These are phyloP conservation scores for Psettodes erumei DNA, from an alignment of 2,113 vertebrate genomes.

Conservation along the genomic window DNA sequence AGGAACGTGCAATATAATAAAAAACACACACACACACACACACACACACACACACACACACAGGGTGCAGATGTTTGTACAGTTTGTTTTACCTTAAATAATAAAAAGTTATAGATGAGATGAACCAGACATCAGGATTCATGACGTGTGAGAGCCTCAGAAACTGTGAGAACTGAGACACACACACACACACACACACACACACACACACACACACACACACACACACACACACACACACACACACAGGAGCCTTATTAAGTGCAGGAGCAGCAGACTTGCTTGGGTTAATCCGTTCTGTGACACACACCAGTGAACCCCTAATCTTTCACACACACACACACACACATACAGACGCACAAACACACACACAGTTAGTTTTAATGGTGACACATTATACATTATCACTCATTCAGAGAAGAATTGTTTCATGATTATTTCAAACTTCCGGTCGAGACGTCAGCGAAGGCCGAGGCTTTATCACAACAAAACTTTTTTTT, in stretches of 20 bases:
- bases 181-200: slow-evolving; percentile 27
- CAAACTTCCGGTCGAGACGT: slow-evolving; percentile 78
- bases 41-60: background rate
- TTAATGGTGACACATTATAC: slow-evolving; percentile 22
- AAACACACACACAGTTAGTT: slow-evolving; percentile 17
- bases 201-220: slow-evolving; percentile 37
- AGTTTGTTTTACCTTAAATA: too few relatives aligned
- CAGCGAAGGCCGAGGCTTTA: slow-evolving; percentile 29
- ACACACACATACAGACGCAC: slow-evolving; percentile 25
- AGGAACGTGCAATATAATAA: too few relatives aligned
- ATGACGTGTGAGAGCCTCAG: slow-evolving; percentile 22
- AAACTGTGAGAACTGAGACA: slow-evolving; percentile 33
- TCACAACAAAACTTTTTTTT: slow-evolving; percentile 30
- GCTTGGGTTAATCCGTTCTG: slow-evolving; percentile 74
- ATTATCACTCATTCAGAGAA: slow-evolving; percentile 13
- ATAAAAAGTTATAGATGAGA: too few relatives aligned
- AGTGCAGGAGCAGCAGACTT: slow-evolving; percentile 59
- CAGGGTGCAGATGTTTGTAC: too few relatives aligned
- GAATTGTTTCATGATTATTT: slow-evolving; percentile 34
- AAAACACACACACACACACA: too few relatives aligned
- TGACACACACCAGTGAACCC: slow-evolving; percentile 73
- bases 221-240: slow-evolving; percentile 30
- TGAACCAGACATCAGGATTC: background rate
- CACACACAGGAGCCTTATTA: slow-evolving; percentile 33
- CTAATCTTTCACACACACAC: slow-evolving; percentile 59